Conservation (phyloP, 2,888 invertebrate genomes). For the Atrina japonica region DNA sequence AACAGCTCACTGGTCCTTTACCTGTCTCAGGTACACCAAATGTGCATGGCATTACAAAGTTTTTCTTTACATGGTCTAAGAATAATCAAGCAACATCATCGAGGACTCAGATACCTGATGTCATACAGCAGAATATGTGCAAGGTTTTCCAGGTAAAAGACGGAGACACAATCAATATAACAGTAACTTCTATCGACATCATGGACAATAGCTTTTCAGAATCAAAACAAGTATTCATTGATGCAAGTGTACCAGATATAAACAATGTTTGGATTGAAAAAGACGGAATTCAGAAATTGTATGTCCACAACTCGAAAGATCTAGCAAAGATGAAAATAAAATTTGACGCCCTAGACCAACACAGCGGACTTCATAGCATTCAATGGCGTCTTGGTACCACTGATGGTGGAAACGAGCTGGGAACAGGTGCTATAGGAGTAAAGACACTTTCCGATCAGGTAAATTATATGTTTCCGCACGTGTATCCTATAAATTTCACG, state of each 20-base stretch:
- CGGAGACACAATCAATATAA: slow-evolving; percentile 50
- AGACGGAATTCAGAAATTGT: slow-evolving; percentile 48
- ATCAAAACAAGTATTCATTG: slow-evolving; percentile 48
- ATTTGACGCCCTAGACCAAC: slow-evolving; percentile 55
- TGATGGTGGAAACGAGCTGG: slow-evolving; percentile 21
- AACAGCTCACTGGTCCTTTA: slow-evolving; percentile 47
- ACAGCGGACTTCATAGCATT: slow-evolving; percentile 58
- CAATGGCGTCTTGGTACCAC: slow-evolving; percentile 30
- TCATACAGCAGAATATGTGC: slow-evolving; percentile 47
- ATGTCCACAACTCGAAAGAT: slow-evolving; percentile 55
- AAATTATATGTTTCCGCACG: too few species aligned
- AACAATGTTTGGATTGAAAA: slow-evolving; percentile 51
- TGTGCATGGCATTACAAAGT: slow-evolving; percentile 49
- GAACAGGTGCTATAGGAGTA: too few species aligned
- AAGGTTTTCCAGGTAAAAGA: slow-evolving; percentile 38
- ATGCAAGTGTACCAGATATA: slow-evolving; percentile 52
- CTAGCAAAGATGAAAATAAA: slow-evolving; percentile 52
- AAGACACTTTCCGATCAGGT: too few species aligned
- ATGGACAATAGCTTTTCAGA: slow-evolving; percentile 44
- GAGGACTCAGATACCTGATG: slow-evolving; percentile 36
- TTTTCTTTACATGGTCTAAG: slow-evolving; percentile 36
- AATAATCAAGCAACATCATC: slow-evolving; percentile 18
- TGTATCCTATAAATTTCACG: too few species aligned
- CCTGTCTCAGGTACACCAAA: slow-evolving; percentile 55
- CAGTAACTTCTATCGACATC: slow-evolving; percentile 52